These are phyloP conservation scores for Thymelicus lineola DNA, from an alignment of 2,888 invertebrate species.

Conservation along the genomic window DNA sequence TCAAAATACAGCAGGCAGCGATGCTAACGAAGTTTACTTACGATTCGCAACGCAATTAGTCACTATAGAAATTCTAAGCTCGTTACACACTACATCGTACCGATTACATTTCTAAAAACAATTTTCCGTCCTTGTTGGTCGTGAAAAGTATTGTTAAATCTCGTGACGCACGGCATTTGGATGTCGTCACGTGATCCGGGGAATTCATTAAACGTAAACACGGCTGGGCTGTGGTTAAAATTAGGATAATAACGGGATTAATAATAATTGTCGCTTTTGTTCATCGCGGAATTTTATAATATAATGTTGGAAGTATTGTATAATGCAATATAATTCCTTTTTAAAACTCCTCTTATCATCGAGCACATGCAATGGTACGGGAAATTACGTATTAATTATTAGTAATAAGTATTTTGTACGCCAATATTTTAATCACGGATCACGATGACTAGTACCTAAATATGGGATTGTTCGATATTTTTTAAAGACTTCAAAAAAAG, in stretches of 20 bases:
- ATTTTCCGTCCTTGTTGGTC: conserved; percentile 27
- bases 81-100: conserved; percentile 3
- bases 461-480: no score
- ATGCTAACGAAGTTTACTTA: neutral
- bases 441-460: no score
- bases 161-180: conserved; percentile 44
- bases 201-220: conserved; percentile 34
- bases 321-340: neutral
- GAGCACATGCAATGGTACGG: no score
- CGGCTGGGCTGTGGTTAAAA: conserved; percentile 26
- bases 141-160: conserved; percentile 34
- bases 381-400: no score
- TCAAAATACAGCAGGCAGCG: neutral
- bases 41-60: neutral
- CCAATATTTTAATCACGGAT: no score
- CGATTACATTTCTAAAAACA: conserved; percentile 27
- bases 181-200: conserved; percentile 42
- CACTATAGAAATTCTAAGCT: neutral
- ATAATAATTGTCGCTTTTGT: conserved; percentile 13
- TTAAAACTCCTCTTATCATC: neutral
- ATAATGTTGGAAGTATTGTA: neutral
- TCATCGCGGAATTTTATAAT: neutral
- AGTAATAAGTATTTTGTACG: no score
- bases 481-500: no score
- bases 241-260: conserved; percentile 13